Conservation (phyloP, 2,113 vertebrate species). For the Upupa epops region DNA sequence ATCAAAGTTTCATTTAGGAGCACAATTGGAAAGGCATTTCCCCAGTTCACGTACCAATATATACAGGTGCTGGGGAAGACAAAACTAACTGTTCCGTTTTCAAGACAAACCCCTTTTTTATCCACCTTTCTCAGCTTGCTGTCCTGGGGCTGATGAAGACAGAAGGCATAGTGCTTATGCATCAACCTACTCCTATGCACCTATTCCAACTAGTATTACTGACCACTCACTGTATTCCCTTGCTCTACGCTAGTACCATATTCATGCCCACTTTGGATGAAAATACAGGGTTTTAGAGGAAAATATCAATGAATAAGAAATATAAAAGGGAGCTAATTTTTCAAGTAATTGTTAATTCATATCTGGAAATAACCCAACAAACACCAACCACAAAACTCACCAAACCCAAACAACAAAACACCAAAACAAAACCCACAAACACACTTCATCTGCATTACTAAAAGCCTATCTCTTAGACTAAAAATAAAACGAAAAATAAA, state of each 20-base stretch:
- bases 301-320: neutral
- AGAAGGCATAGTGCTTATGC: neutral
- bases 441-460: neutral
- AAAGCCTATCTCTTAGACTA: neutral
- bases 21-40: rapidly evolving
- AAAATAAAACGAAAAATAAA: neutral
- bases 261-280: neutral
- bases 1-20: neutral
- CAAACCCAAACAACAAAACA: no score
- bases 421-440: neutral
- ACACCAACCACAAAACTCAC: neutral
- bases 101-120: neutral
- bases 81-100: neutral
- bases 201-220: neutral
- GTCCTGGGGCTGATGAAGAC: neutral
- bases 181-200: neutral
- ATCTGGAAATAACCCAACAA: neutral
- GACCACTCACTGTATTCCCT: no score
- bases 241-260: neutral
- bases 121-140: neutral
- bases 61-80: neutral
- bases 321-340: neutral
- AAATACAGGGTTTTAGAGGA: neutral
- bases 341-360: neutral
- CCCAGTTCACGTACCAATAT: neutral